Percentiles rank a stretch among this genome's conserved stretches.
Evolutionary conservation across 2,888 invertebrate species (phyloP).

Genomic region (Abrostola triplasia): DNA sequence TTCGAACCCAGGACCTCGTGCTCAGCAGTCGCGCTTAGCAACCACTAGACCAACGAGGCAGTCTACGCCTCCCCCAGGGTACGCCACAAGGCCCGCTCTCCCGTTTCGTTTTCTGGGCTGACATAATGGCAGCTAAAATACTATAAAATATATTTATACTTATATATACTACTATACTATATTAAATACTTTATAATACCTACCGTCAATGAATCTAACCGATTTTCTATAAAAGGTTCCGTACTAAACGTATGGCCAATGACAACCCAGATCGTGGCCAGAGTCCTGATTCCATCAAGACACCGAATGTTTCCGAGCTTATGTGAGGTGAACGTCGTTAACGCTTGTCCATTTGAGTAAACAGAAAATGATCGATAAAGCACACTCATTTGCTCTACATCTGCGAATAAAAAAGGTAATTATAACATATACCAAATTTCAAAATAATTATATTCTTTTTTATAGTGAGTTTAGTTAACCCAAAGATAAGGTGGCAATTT

Average conservation of each 20-base stretch:
- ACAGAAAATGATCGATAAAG: constrained; percentile 62
- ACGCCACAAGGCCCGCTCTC: no score
- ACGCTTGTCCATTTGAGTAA: constrained; percentile 71
- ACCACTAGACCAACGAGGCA: no score
- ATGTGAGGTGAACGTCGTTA: constrained; percentile 66
- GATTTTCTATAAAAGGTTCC: constrained; percentile 55
- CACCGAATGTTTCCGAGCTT: constrained; percentile 72
- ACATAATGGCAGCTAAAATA: no score
- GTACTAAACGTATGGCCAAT: constrained; percentile 72
- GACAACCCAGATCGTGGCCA: constrained; percentile 84
- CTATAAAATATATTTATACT: not conserved
- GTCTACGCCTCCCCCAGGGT: no score
- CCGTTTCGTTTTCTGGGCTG: no score
- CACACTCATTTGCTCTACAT: constrained; percentile 20
- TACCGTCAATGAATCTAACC: constrained; percentile 59
- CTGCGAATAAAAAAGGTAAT: no score
- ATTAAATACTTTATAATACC: constrained; percentile 13
- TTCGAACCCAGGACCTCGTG: no score
- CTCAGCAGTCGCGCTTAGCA: no score
- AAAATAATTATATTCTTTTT: no score
- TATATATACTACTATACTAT: not conserved
- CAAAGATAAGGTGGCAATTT: no score
- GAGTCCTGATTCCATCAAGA: constrained; percentile 78
- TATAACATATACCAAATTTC: no score
- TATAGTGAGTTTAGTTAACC: no score